Percentiles rank a stretch among this genome's conserved stretches.
These are phyloP conservation scores for Heloderma charlesbogerti DNA, from an alignment of 2,113 vertebrate species.

Conservation along the genomic window DNA sequence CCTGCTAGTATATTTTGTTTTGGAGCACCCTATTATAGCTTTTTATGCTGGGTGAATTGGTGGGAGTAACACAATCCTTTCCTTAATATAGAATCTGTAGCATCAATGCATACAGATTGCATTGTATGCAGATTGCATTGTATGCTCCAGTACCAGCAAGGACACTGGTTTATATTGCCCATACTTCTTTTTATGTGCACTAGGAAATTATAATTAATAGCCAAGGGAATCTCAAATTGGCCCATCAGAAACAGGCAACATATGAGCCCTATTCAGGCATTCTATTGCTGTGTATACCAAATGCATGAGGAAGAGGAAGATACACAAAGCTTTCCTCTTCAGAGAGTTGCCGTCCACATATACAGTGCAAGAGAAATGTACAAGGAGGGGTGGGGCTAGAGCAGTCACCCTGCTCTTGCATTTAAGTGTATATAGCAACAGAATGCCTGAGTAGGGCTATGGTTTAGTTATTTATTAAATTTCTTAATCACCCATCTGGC, in stretches of 20 bases:
- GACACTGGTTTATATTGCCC: neutral
- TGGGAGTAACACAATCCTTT: neutral
- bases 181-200: neutral
- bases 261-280: neutral
- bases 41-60: neutral
- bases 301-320: too few species aligned
- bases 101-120: neutral
- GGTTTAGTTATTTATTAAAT: too few species aligned
- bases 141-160: neutral
- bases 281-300: too few species aligned
- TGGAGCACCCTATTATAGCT: neutral
- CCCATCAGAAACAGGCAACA: conserved; percentile 31
- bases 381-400: too few species aligned
- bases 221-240: conserved; percentile 19
- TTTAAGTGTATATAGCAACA: too few species aligned
- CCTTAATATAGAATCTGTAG: neutral
- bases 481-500: too few species aligned
- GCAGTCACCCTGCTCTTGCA: too few species aligned
- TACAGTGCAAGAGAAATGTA: too few species aligned
- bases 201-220: neutral
- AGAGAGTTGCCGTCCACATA: too few species aligned
- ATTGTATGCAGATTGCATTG: too few species aligned
- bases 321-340: too few species aligned
- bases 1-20: neutral
- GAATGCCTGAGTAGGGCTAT: too few species aligned